These are phyloP conservation scores for Acleris holmiana DNA, from an alignment of 2,888 invertebrate genomes.

Conservation along the genomic window DNA sequence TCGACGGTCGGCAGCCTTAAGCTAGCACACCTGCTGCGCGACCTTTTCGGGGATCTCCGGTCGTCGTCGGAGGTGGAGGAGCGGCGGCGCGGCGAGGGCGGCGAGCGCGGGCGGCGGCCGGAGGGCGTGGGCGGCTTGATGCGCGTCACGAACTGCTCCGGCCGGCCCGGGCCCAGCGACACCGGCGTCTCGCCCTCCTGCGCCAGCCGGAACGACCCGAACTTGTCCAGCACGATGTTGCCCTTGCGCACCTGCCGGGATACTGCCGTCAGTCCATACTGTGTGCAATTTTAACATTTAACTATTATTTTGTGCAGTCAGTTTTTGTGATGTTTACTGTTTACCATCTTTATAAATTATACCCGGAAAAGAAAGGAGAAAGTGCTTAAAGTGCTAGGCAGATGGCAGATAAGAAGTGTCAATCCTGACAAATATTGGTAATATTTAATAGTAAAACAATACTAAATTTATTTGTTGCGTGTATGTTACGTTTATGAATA, in stretches of 20 bases:
- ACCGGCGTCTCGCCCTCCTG: slow-evolving; percentile 81
- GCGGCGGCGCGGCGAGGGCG: slow-evolving; percentile 73
- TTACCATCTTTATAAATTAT: no score
- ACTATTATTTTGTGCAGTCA: no score
- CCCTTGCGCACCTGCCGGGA: slow-evolving; percentile 77
- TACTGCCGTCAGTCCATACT: not conserved
- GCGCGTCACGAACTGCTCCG: slow-evolving; percentile 81
- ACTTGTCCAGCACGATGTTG: slow-evolving; percentile 88
- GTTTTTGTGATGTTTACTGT: no score
- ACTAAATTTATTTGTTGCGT: no score
- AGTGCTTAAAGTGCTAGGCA: no score
- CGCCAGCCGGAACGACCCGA: slow-evolving; percentile 88
- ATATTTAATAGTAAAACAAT: no score
- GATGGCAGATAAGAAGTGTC: no score
- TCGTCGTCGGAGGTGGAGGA: slow-evolving; percentile 74
- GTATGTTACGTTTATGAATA: no score
- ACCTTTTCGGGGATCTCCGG: slow-evolving; percentile 64
- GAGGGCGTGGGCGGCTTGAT: slow-evolving; percentile 74
- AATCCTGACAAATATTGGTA: no score
- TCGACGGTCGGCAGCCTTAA: not conserved
- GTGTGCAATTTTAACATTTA: not conserved
- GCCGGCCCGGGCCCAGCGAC: slow-evolving; percentile 75
- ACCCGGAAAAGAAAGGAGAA: no score
- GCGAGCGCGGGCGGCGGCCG: slow-evolving; percentile 71
- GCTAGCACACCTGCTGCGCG: slow-evolving; percentile 67